Evolutionary conservation across 2,888 invertebrate species (phyloP).

Genomic region (Drosophila birchii): DNA sequence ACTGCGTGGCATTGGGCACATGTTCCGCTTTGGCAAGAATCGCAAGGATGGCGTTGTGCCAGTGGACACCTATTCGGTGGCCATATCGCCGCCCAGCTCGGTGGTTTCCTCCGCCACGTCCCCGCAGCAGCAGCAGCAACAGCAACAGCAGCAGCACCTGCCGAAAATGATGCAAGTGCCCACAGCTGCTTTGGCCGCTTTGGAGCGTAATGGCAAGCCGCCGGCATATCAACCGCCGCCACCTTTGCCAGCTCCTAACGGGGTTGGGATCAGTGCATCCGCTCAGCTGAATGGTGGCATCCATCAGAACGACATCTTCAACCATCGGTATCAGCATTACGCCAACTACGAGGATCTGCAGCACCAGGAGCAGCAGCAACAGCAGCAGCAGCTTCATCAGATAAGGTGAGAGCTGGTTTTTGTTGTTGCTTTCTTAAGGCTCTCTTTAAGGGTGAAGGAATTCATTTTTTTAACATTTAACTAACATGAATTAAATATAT

Average conservation of each 20-base stretch:
- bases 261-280: conserved; percentile 37
- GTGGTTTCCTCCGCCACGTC: conserved; percentile 31
- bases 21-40: conserved; percentile 87
- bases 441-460: conserved; percentile 6
- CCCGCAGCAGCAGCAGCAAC: conserved; percentile 52
- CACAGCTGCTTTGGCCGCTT: conserved; percentile 79
- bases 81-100: conserved; percentile 52
- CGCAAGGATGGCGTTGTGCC: conserved; percentile 86
- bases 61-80: conserved; percentile 71
- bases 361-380: conserved; percentile 89
- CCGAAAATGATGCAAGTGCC: conserved; percentile 70
- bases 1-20: conserved; percentile 87
- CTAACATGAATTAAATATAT: not conserved
- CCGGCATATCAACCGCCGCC: conserved; percentile 85
- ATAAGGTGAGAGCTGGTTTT: conserved; percentile 88
- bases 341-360: conserved; percentile 94
- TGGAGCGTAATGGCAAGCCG: conserved; percentile 83
- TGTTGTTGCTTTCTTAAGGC: not conserved
- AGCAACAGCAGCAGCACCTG: conserved; percentile 64
- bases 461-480: not conserved
- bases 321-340: conserved; percentile 88
- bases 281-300: conserved; percentile 73
- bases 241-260: conserved; percentile 80
- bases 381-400: conserved; percentile 87
- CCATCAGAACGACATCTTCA: conserved; percentile 84